A percentile compares a stretch with the other conserved stretches of the same genome.
These are phyloP conservation scores for Stichodactyla helianthus DNA, from an alignment of 64 coral and sea anemone species.

Conservation along the genomic window DNA sequence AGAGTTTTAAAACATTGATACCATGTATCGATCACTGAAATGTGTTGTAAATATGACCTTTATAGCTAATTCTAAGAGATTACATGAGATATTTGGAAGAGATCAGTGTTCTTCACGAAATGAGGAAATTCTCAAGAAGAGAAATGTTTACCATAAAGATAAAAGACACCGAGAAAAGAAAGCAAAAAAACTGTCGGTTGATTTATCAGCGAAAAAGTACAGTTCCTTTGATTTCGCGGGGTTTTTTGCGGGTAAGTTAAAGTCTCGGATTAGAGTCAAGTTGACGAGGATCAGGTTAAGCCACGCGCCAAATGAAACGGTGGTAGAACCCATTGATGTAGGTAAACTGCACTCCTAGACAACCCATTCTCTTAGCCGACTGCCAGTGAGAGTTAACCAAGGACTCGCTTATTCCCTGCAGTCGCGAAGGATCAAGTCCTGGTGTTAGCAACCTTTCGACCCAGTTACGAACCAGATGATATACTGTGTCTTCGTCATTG, in stretches of 20 bases:
- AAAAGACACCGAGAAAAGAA: too few species aligned
- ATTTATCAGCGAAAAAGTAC: too few species aligned
- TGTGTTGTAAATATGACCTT: neutral
- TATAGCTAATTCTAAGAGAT: neutral
- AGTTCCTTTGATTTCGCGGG: conserved; percentile 8
- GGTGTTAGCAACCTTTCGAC: conserved; percentile 46
- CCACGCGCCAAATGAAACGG: conserved; percentile 64
- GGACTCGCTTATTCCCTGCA: conserved; percentile 42
- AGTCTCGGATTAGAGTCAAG: neutral
- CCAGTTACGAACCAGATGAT: conserved; percentile 40
- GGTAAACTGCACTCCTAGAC: conserved; percentile 68
- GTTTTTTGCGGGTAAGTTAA: conserved; percentile 21
- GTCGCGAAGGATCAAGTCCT: conserved; percentile 33
- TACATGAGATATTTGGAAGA: neutral
- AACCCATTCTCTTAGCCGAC: conserved; percentile 64
- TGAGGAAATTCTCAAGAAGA: too few species aligned
- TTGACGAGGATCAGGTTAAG: conserved; percentile 1
- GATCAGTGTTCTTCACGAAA: too few species aligned
- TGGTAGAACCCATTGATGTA: conserved; percentile 85
- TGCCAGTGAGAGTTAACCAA: conserved; percentile 54
- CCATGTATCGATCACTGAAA: neutral
- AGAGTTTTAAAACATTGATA: neutral
- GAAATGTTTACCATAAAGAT: too few species aligned
- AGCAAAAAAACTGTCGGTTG: too few species aligned
- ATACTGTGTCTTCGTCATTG: conserved; percentile 42